These are phyloP conservation scores for Calidris pygmaea DNA, from an alignment of 2,113 vertebrate genomes.

Conservation along the genomic window DNA sequence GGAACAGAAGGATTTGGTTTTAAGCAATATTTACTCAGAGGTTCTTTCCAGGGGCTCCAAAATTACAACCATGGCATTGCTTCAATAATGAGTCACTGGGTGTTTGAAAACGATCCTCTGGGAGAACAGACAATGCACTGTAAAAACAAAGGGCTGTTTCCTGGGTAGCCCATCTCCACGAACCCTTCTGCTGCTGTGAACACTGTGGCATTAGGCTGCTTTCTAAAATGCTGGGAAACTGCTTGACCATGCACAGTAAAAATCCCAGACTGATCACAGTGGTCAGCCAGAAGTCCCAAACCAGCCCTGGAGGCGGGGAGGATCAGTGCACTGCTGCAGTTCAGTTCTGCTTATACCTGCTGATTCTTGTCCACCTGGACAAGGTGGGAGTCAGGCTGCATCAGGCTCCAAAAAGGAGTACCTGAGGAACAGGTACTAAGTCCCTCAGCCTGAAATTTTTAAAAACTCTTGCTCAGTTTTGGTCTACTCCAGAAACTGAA, in stretches of 20 bases:
- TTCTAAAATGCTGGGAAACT: constrained; percentile 72
- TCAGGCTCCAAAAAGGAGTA: neutral
- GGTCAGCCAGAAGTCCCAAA: neutral
- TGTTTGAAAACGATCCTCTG: neutral
- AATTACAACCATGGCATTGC: neutral
- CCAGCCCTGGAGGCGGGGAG: neutral
- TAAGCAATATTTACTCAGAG: neutral
- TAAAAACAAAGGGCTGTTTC: constrained; percentile 52
- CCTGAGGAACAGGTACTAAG: neutral
- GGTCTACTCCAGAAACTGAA: neutral
- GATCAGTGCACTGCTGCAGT: neutral
- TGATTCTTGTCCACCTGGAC: neutral
- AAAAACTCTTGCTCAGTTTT: neutral
- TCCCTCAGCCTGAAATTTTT: neutral
- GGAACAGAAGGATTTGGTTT: constrained; percentile 5
- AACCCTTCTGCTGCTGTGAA: constrained; percentile 24
- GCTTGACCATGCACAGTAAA: neutral
- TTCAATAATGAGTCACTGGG: neutral
- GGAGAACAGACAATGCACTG: neutral
- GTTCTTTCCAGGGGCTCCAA: neutral
- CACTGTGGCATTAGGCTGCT: constrained; percentile 57
- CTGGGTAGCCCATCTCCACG: constrained; percentile 16
- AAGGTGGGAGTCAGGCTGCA: neutral
- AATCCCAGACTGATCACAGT: neutral
- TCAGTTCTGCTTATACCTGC: neutral